Evolutionary conservation across 30 jellyfish, hydroid and myxozoan species (phyloP).

Genomic region (Cassiopea xamachana): DNA sequence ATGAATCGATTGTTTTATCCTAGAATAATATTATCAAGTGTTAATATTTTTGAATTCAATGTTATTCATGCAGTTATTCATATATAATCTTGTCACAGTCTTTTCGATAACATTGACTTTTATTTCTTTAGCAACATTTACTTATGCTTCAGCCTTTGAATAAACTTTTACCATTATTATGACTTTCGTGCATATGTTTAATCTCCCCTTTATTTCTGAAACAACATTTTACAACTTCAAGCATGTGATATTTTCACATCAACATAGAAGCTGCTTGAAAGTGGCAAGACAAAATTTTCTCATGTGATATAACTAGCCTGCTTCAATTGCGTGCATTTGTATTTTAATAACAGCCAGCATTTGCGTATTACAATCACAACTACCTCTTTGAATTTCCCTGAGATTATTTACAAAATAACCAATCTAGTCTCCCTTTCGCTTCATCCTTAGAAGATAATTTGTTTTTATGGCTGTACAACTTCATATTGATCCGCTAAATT

Average conservation of each 20-base stretch:
- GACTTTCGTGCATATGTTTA: too few species aligned
- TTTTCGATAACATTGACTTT: too few species aligned
- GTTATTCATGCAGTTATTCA: too few species aligned
- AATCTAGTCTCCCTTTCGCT: constrained; percentile 50
- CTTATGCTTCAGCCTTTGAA: too few species aligned
- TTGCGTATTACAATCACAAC: constrained; percentile 47
- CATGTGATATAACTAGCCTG: constrained; percentile 7
- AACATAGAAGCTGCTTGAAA: not conserved
- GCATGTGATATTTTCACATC: not conserved
- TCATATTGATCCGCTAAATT: constrained; percentile 29
- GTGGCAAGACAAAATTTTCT: not conserved
- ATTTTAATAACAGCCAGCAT: constrained; percentile 54
- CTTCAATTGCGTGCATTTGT: constrained; percentile 27
- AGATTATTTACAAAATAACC: constrained; percentile 45
- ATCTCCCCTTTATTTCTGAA: too few species aligned
- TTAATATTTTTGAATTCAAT: too few species aligned
- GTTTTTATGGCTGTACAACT: constrained; percentile 39
- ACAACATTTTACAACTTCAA: too few species aligned
- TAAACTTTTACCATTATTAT: too few species aligned
- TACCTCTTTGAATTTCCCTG: constrained; percentile 24
- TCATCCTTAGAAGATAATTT: constrained; percentile 49
- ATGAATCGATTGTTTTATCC: not conserved
- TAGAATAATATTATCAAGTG: not conserved
- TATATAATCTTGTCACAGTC: too few species aligned
- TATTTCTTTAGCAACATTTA: too few species aligned